A percentile compares a stretch with the other conserved stretches of the same genome.
Conservation (phyloP, 2,797 vertebrate genomes). For the Chromobotia macracanthus region DNA sequence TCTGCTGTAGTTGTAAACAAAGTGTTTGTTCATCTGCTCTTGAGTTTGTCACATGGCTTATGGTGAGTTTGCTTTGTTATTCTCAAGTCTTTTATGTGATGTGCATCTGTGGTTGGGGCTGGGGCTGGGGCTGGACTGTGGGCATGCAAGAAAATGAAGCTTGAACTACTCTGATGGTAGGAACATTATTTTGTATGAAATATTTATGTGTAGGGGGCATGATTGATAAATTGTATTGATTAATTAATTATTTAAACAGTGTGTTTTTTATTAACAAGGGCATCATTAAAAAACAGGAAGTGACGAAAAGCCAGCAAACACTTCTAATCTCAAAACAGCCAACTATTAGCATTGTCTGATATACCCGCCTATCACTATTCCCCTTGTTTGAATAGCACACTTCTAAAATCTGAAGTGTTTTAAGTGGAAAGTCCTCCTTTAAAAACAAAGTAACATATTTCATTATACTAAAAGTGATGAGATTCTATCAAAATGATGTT, state of each 20-base stretch:
- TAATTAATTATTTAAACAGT: background rate
- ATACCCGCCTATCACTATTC: background rate
- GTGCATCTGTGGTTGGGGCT: no score
- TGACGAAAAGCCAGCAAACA: no score
- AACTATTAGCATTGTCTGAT: background rate
- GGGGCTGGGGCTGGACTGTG: no score
- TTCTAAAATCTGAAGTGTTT: background rate
- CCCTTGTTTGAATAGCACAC: background rate
- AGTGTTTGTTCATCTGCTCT: no score
- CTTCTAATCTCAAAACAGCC: background rate
- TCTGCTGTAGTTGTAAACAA: background rate
- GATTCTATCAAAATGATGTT: slow-evolving; percentile 67
- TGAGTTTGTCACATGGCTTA: no score
- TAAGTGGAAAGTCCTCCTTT: slow-evolving; percentile 10
- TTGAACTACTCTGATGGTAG: no score
- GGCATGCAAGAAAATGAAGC: no score
- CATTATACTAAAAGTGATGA: slow-evolving; percentile 69
- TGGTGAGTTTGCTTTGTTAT: no score
- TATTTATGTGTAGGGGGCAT: background rate
- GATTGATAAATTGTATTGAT: background rate
- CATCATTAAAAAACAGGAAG: no score
- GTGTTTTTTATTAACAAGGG: no score
- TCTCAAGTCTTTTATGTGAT: no score
- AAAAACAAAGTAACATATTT: slow-evolving; percentile 66
- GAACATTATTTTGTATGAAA: background rate